Conservation (phyloP, 2,113 vertebrate species). For the Ceyx margarethae region DNA sequence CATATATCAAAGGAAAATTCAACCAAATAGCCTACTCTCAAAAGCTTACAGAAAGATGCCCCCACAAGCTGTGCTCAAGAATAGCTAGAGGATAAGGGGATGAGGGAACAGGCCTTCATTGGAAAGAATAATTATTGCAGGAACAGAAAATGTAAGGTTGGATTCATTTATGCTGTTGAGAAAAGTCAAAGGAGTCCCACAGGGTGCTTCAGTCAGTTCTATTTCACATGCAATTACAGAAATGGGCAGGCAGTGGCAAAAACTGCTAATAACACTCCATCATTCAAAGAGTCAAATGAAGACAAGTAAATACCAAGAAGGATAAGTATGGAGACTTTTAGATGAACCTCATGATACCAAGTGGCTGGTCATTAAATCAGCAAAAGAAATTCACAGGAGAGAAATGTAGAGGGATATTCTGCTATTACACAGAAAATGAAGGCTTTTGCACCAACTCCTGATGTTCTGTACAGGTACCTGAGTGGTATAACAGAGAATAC, state of each 20-base stretch:
- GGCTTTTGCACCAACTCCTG: not conserved
- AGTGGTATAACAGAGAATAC: not conserved
- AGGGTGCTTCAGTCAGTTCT: not conserved
- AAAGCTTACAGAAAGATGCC: not conserved
- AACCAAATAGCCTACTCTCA: not conserved
- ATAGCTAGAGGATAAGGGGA: not conserved
- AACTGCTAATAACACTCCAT: not conserved
- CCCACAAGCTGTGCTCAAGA: not conserved
- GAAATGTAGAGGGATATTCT: not conserved
- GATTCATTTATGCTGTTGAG: not conserved
- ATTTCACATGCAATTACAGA: rapidly evolving
- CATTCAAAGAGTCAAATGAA: not conserved
- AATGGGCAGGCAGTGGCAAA: not conserved
- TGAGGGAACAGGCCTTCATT: not conserved
- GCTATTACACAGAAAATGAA: not conserved
- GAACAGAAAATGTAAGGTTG: not conserved
- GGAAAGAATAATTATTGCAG: not conserved
- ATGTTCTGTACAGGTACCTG: not conserved
- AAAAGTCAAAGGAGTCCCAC: not conserved
- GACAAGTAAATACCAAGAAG: not conserved
- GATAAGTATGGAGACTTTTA: not conserved
- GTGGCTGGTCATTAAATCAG: not conserved
- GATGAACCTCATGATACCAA: not conserved
- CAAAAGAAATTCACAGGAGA: not conserved
- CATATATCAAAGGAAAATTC: not conserved